A percentile compares a stretch with the other conserved stretches of the same genome.
Conservation (phyloP, 1,140 invertebrate genomes). For the Bactericera cockerelli region DNA sequence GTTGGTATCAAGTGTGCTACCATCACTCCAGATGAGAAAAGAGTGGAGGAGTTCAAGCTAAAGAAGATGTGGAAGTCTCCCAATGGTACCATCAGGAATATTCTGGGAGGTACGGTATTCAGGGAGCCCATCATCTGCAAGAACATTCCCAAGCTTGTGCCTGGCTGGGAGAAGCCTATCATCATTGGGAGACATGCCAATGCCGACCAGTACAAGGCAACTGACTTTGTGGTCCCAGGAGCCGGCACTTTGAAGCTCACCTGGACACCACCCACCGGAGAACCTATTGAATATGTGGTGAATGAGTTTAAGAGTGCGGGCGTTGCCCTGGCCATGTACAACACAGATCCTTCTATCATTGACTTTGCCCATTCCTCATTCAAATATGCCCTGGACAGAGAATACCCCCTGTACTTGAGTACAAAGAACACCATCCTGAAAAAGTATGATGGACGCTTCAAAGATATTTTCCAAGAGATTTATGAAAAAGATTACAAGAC, state of each 20-base stretch:
- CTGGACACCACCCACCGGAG: constrained; percentile 49
- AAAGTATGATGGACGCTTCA: constrained; percentile 95
- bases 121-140: constrained; percentile 96
- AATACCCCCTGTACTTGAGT: constrained; percentile 84
- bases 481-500: constrained; percentile 81
- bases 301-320: constrained; percentile 75
- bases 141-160: constrained; percentile 90
- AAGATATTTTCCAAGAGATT: constrained; percentile 97
- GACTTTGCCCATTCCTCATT: constrained; percentile 92
- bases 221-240: constrained; percentile 81
- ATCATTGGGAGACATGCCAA: constrained; percentile 96
- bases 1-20: constrained; percentile 99
- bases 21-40: constrained; percentile 92
- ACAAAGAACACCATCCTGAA: constrained; percentile 99
- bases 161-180: constrained; percentile 91
- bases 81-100: constrained; percentile 97
- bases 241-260: constrained; percentile 72
- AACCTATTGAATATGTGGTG: constrained; percentile 40
- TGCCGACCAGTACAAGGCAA: constrained; percentile 94
- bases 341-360: constrained; percentile 80
- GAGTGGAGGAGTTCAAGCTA: constrained; percentile 86
- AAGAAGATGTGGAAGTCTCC: constrained; percentile 99
- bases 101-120: constrained; percentile 89
- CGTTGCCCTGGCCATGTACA: constrained; percentile 90
- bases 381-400: constrained; percentile 70